phyloP scores from a whole-genome alignment of 2,113 vertebrate species.

The Thinocorus orbignyianus region DNA sequence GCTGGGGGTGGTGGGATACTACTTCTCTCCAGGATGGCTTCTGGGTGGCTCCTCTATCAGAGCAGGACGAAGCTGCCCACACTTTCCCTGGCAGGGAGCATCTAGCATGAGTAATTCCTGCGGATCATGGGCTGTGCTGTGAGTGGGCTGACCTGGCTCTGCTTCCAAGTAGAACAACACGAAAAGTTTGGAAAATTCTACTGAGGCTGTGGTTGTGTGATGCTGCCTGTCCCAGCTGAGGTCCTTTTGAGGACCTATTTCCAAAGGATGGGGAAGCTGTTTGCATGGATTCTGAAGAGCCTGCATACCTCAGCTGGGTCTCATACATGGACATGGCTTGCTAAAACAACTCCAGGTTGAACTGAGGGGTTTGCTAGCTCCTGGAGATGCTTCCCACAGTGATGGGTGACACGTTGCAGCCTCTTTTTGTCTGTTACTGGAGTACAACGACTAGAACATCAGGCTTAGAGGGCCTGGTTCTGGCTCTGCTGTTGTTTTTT shows the following conservation, averaged over 20 bases:
- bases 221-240: neutral
- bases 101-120: neutral
- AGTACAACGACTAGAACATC: neutral
- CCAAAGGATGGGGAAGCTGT: fast-evolving
- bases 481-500: neutral
- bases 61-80: neutral
- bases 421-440: neutral
- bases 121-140: neutral
- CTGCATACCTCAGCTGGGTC: neutral
- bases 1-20: neutral
- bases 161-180: neutral
- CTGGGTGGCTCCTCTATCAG: neutral
- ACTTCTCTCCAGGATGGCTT: neutral
- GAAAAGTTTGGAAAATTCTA: neutral
- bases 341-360: neutral
- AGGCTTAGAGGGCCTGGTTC: neutral
- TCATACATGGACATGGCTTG: neutral
- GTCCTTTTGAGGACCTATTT: neutral
- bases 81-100: neutral
- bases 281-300: neutral
- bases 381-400: neutral
- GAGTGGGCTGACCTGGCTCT: neutral
- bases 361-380: neutral
- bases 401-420: too few species aligned
- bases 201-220: neutral